Conservation (phyloP, 2,797 vertebrate species). For the Coccyzus lansbergi region DNA sequence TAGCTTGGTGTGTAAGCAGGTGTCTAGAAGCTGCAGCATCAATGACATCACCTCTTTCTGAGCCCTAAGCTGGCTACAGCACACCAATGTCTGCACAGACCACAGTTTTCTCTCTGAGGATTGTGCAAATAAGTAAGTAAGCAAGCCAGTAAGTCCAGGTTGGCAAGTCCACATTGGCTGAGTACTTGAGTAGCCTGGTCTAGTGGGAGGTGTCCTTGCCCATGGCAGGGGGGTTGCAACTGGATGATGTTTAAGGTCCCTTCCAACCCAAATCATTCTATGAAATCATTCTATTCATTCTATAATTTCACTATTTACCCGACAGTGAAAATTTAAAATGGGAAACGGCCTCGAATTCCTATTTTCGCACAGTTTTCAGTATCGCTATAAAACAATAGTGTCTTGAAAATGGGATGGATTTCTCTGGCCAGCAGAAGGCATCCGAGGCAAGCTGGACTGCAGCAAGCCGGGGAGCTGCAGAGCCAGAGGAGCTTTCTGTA, state of each 20-base stretch:
- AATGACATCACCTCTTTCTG: background rate
- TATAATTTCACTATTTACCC: no score
- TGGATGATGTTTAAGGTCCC: no score
- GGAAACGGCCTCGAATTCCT: background rate
- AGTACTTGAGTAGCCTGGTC: no score
- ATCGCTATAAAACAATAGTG: background rate
- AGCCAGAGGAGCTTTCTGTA: background rate
- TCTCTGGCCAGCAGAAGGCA: slow-evolving; percentile 24
- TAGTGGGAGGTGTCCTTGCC: no score
- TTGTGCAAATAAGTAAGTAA: background rate
- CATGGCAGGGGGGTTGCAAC: no score
- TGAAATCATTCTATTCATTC: no score
- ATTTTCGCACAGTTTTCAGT: background rate
- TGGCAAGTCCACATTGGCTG: no score
- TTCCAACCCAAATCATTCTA: no score
- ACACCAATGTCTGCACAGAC: fast-evolving
- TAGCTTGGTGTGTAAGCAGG: fast-evolving
- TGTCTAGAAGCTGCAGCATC: background rate
- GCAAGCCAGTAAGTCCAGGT: no score
- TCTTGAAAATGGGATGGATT: background rate
- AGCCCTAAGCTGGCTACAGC: background rate
- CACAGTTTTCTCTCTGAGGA: background rate
- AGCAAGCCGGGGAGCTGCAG: background rate
- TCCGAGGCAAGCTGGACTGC: background rate
- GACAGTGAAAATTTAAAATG: background rate